phyloP scores from a whole-genome alignment of 2,797 vertebrate genomes.

The Sebastes iracundus region DNA sequence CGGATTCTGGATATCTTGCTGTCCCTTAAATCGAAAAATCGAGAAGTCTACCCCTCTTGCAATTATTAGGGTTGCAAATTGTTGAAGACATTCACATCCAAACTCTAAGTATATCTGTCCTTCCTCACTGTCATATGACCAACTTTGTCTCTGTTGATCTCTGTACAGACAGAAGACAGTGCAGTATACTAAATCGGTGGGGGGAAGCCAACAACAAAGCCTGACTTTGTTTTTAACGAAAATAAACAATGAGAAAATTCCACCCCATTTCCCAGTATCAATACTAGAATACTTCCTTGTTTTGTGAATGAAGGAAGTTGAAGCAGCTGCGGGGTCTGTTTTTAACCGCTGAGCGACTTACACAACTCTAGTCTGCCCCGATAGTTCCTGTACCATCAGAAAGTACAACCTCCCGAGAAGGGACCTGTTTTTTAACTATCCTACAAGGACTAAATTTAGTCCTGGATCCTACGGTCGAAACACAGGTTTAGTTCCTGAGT shows the following conservation, averaged over 20 bases:
- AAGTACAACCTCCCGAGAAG: rapidly evolving
- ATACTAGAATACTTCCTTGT: constrained; percentile 20
- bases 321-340: background rate
- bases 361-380: background rate
- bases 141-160: background rate
- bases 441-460: background rate
- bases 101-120: background rate
- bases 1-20: background rate
- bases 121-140: background rate
- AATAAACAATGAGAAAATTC: background rate
- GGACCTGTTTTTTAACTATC: background rate
- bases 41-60: background rate
- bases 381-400: background rate
- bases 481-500: background rate
- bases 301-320: constrained; percentile 20
- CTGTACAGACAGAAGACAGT: background rate
- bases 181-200: background rate
- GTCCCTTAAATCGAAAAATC: background rate
- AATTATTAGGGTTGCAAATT: background rate
- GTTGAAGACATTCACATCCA: background rate
- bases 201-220: background rate
- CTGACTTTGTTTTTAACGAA: background rate
- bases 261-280: background rate
- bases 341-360: background rate
- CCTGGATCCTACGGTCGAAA: background rate